A percentile compares a stretch with the other conserved stretches of the same genome.
Conservation (phyloP, 2,113 vertebrate genomes). For the Orycteropus afer region DNA sequence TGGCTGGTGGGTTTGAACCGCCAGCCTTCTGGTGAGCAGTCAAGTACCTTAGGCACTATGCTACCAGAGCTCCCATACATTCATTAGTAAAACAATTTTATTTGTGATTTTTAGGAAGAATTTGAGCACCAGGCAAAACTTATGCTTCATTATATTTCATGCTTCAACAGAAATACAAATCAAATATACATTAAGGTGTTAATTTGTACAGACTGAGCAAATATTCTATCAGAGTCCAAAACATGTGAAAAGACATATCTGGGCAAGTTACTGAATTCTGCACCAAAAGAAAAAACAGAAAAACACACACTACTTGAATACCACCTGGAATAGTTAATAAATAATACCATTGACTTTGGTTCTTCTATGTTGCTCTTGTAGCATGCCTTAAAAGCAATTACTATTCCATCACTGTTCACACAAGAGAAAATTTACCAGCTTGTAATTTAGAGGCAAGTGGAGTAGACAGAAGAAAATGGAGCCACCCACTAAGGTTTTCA, state of each 20-base stretch:
- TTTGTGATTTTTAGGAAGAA: slow-evolving; percentile 34
- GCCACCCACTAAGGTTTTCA: slow-evolving; percentile 15
- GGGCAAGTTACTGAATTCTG: slow-evolving; percentile 22
- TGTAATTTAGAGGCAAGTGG: slow-evolving; percentile 67
- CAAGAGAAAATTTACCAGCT: slow-evolving; percentile 67
- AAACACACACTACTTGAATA: not conserved
- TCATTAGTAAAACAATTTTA: not conserved
- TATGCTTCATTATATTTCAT: slow-evolving; percentile 32
- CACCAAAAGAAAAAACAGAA: not conserved
- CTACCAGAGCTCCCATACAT: too few species aligned
- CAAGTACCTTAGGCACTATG: too few species aligned
- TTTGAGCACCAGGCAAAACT: slow-evolving; percentile 48
- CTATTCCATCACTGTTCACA: slow-evolving; percentile 71
- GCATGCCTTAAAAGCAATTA: slow-evolving; percentile 72
- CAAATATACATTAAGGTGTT: slow-evolving; percentile 18
- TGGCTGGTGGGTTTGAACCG: too few species aligned
- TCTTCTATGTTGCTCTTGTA: slow-evolving; percentile 57
- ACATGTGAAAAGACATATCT: not conserved
- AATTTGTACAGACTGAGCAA: slow-evolving; percentile 8
- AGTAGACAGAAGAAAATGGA: slow-evolving; percentile 54
- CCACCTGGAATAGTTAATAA: slow-evolving; percentile 50
- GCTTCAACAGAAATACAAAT: slow-evolving; percentile 30
- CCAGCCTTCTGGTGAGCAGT: too few species aligned
- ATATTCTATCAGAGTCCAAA: slow-evolving; percentile 33
- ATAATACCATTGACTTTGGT: slow-evolving; percentile 15